Base-by-base conservation (phyloP, 2,797 vertebrate species). In the Lophotriccus pileatus region DNA sequence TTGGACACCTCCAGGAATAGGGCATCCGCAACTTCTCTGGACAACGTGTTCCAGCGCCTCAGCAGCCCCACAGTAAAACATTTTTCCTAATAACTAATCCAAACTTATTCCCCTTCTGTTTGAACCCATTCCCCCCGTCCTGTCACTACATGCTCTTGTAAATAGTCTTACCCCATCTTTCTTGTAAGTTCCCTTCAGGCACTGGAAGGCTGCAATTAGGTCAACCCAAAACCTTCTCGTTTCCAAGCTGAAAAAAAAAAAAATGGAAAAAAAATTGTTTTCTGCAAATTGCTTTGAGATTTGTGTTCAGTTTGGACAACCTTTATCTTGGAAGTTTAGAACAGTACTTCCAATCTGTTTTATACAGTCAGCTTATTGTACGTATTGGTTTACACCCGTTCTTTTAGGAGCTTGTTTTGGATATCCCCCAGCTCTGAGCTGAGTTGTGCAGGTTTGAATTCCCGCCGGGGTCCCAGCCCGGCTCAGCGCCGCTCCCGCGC, bases 221-320 rank as follows among this genome's bases (percentile, higher is more conserved):
- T 50, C 58, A 39, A 37, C 8, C 17, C 36, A 14, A 28, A 49
- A 23, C 70, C 36, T 22, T 41, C 62, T 37, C 17, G 36, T 50
- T 44, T 39, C 27, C 37, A 58, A 17, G 23, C 72, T 70, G 28
- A 20, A 44, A 55, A 49, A 36, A 50, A 73, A 39, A 15, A 72
- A 37, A 14, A 0, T 5, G 2, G 9, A 5, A 44, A 52, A 73
- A 60, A 32, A 32, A 0, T 0, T 7, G 0, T 76, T 67, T 81
- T 62, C 72, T 73, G n/a, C 12, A 56, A 41, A 56, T 52, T 60
- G 11, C 41, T 59, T 63, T 55, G 39, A 73, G 39, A 44, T 88
- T 49, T 79, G 34, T 1, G 0, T 36, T 63, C 36, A 14, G 12
- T 73, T 74, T 50, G 59, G 43, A 22, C 1, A 0, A 12, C 28